Base-by-base conservation (phyloP, 2,888 invertebrate genomes). In the Coleophora deauratella region DNA sequence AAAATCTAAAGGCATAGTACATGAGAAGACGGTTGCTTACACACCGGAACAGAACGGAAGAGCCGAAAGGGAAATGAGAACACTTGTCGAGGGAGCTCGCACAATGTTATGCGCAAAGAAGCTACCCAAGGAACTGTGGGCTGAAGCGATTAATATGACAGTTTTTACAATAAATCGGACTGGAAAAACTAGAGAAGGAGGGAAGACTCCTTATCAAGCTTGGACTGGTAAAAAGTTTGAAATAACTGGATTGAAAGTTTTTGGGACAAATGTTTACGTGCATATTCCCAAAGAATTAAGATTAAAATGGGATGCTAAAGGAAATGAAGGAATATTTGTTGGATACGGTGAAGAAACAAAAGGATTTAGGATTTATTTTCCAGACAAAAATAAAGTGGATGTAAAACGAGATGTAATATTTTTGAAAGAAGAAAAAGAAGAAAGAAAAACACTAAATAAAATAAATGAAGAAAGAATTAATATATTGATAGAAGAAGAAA, bases 81-180 rank as follows among this genome's bases (percentile, higher is more conserved):
- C 43, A 9, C 10, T 46, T 21, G 38, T 42, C 9, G 49, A 49
- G 32, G 27, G 44, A 15, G 49, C 49, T 4, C 42, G 45, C 11
- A 39, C 39, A 10, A 38, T 42, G 32, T 10, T 45, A 9, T 47
- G 48, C 27, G 13, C 33, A 7, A 21, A 31, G 7, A 38, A 42
- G 2, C 28, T 66, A n/a, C 35, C 44, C 27, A 40, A 50, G 27
- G 49, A 51, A n/a, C 48, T 59, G 9, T 66, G 63, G 66, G 64
- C 61, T 0, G 65, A 67, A 41, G 66, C 63, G 3, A 50, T 62
- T 1, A 48, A 52, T 28, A 56, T 50, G 4, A 59, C 56, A 21
- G 54, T 51, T 10, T 60, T 46, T 37, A 47, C 55, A 11, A 42
- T 64, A 9, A 64, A 62, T 40, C 41, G 55, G 15, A 57, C 56